phyloP scores from a whole-genome alignment of 1,140 invertebrate species.

The Uloborus diversus region DNA sequence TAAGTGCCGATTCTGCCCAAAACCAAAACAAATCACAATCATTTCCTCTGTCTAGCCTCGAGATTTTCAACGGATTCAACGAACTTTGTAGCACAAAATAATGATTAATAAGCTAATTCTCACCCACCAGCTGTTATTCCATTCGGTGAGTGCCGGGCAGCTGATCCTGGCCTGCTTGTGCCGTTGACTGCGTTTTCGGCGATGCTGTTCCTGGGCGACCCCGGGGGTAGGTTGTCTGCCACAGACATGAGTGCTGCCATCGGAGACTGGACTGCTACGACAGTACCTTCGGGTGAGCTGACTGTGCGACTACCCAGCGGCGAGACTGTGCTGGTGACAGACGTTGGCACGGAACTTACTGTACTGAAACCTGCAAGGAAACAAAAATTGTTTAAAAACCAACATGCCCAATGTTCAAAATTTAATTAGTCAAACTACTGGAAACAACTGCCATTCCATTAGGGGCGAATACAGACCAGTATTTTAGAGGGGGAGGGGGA shows the following conservation, averaged over 20 bases:
- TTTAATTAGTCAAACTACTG: no score
- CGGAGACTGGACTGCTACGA: slow-evolving; percentile 31
- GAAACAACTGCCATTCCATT: no score
- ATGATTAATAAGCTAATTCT: no score
- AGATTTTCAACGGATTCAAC: no score
- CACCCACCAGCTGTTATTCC: slow-evolving; percentile 14
- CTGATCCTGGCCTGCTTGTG: slow-evolving; percentile 52
- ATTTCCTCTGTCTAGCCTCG: no score
- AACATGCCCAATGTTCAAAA: no score
- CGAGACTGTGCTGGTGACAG: slow-evolving; percentile 26
- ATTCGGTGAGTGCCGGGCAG: slow-evolving; percentile 53
- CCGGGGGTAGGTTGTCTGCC: slow-evolving; percentile 49
- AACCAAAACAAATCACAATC: no score
- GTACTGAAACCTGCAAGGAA: slow-evolving; percentile 33
- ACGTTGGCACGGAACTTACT: slow-evolving; percentile 38
- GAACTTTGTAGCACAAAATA: no score
- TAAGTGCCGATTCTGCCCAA: no score
- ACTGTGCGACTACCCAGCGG: slow-evolving; percentile 37
- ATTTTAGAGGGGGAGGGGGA: no score
- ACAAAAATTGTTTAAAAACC: not conserved
- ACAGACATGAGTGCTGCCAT: slow-evolving; percentile 58
- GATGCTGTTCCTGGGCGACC: slow-evolving; percentile 41
- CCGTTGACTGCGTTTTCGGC: slow-evolving; percentile 21
- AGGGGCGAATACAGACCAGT: no score
- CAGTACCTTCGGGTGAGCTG: slow-evolving; percentile 37